Evolutionary conservation across 2,797 vertebrate species (phyloP), one percentile per base, ranked within the genome.

Genomic region (Spea hammondii): DNA sequence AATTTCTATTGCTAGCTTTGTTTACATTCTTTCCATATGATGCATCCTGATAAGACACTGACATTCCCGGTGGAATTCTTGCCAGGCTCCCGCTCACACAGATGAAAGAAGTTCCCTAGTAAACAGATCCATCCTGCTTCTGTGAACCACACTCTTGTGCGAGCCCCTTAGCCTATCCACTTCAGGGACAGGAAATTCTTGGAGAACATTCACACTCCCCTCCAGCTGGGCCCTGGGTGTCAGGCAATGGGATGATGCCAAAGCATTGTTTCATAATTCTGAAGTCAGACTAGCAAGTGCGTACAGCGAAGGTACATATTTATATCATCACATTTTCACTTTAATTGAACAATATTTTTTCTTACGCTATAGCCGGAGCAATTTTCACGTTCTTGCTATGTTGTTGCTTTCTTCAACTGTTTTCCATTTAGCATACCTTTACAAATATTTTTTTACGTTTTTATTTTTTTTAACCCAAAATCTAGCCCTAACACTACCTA

Each of bases 11-110:
- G 45, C 55, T n/a, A 10, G 8, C 8, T 48, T 12, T 76, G 79
- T 80, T 80, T 76, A 80, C 79, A 80, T 80, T 76, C 79, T 69
- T 72, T 69, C 45, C 68, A 72, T 65, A 76, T 49, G 10, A 80
- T 72, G 62, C 8, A 46, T 80, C 68, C 74, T 67, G 74, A 76
- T 72, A 59, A 66, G 67, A 76, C 32, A 2, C 32, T 32, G 2
- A 62, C 60, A 67, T 76, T 62, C 69, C 78, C 60, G 45, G 6
- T 17, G 62, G 60, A 76, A 72, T 71, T 66, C 70, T 57, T 13
- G 50, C 62, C 74, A 57, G 74, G 73, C 79, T 71, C 65, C 17
- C 48, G 60, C 68, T 53, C 47, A 9, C 12, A 71, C 71, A 76
- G 79, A 80, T 80, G 46, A 80, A 80, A 80, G 73, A 45, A 45